A percentile compares a stretch with the other conserved stretches of the same genome.
Evolutionary conservation across 92 coral and sea anemone species (phyloP).

Genomic region (Porites rus): DNA sequence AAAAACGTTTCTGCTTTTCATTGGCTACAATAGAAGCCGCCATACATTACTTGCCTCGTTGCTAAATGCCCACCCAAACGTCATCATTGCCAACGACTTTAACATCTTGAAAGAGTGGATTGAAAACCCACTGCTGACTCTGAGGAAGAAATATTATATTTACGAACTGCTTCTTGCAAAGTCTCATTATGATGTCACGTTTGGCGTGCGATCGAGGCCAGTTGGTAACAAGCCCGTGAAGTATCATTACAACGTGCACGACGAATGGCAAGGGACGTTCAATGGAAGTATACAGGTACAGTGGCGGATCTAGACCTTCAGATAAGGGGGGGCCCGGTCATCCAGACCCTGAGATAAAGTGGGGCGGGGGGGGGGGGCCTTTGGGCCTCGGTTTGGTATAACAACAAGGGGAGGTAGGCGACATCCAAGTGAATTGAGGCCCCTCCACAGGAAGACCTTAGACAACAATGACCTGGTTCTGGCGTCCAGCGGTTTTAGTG

Average conservation of each 20-base stretch:
- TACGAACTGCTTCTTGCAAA: conserved; percentile 37
- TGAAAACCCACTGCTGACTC: conserved; percentile 15
- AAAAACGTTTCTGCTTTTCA: conserved; percentile 46
- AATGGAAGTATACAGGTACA: background rate
- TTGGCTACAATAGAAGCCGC: conserved; percentile 67
- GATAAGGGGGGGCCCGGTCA: too few species aligned
- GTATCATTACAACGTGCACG: conserved; percentile 17
- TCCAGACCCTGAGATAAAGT: too few species aligned
- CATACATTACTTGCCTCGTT: conserved; percentile 59
- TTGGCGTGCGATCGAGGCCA: conserved; percentile 36
- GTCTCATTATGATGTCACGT: conserved; percentile 43
- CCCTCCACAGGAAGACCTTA: too few species aligned
- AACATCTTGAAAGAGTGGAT: conserved; percentile 46
- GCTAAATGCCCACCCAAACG: conserved; percentile 67
- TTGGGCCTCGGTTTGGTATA: too few species aligned
- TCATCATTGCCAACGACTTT: conserved; percentile 62
- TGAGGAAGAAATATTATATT: conserved; percentile 20
- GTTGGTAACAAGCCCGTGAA: background rate
- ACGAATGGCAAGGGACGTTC: conserved; percentile 48
- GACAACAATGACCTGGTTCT: too few species aligned
- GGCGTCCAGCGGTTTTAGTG: too few species aligned
- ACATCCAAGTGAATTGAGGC: too few species aligned
- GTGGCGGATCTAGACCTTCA: too few species aligned
- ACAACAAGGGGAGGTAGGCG: too few species aligned
- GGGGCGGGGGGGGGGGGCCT: too few species aligned